Conservation (phyloP, 2,113 vertebrate species). For the Oreocharis arfaki region DNA sequence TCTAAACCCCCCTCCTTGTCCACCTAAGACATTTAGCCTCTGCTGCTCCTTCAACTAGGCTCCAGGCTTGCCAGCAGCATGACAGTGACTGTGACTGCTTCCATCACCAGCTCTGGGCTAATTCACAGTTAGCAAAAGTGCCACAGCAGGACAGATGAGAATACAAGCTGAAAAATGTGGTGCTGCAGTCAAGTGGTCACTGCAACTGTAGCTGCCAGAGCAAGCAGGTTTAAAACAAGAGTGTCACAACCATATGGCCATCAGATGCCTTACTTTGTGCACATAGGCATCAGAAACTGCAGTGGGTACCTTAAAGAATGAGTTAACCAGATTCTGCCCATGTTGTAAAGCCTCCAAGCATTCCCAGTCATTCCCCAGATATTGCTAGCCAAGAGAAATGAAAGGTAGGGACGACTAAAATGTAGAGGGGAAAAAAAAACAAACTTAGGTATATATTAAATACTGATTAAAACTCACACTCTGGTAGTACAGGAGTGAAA, state of each 20-base stretch:
- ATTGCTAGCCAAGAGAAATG: background rate
- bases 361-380: background rate
- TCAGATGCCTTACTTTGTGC: background rate
- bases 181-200: background rate
- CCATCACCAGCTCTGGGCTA: background rate
- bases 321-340: background rate
- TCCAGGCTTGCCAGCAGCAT: background rate
- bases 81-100: background rate
- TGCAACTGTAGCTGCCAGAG: background rate
- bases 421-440: fast-evolving
- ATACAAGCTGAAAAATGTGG: background rate
- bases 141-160: background rate
- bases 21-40: background rate
- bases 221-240: background rate
- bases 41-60: background rate
- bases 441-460: background rate
- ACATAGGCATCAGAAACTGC: background rate
- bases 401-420: background rate
- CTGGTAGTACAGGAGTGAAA: background rate
- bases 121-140: background rate
- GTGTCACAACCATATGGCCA: too few species aligned
- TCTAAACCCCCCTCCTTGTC: fast-evolving
- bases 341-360: background rate
- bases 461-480: background rate
- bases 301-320: background rate